These are phyloP conservation scores for Patella caerulea DNA, from an alignment of 2,888 invertebrate genomes.

Conservation along the genomic window DNA sequence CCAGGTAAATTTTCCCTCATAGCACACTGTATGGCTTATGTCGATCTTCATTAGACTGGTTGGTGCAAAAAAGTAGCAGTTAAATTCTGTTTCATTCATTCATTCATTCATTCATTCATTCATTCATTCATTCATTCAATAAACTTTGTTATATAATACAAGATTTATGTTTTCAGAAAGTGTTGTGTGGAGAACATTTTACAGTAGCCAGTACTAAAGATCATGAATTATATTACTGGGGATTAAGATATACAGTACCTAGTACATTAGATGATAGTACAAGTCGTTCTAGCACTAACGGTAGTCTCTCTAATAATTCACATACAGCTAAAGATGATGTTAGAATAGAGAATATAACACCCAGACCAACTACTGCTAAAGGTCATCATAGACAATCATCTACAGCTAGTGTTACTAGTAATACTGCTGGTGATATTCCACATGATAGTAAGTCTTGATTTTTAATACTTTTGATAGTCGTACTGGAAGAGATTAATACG, in stretches of 20 bases:
- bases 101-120: not conserved
- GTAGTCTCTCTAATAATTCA: conserved; percentile 21
- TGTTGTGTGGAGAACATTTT: conserved; percentile 79
- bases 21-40: no score
- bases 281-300: conserved; percentile 47
- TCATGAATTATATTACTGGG: conserved; percentile 82
- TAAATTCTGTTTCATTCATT: not conserved
- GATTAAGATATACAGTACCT: conserved; percentile 67
- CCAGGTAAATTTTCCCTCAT: no score
- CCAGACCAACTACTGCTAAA: conserved; percentile 26
- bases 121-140: not conserved
- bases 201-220: conserved; percentile 79
- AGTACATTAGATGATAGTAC: conserved; percentile 39
- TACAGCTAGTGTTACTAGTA: conserved; percentile 40
- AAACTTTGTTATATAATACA: not conserved
- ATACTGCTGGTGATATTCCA: conserved; percentile 16
- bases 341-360: conserved; percentile 46
- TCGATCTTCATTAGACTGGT: no score
- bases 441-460: not conserved
- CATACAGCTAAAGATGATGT: conserved; percentile 42
- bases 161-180: conserved; percentile 72
- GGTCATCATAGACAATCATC: conserved; percentile 49
- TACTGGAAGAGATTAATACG: no score
- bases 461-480: no score
- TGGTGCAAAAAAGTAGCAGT: no score